Evolutionary conservation across 2,113 vertebrate species (phyloP), one percentile per base, ranked within the genome.

Genomic region (Bos taurus): DNA sequence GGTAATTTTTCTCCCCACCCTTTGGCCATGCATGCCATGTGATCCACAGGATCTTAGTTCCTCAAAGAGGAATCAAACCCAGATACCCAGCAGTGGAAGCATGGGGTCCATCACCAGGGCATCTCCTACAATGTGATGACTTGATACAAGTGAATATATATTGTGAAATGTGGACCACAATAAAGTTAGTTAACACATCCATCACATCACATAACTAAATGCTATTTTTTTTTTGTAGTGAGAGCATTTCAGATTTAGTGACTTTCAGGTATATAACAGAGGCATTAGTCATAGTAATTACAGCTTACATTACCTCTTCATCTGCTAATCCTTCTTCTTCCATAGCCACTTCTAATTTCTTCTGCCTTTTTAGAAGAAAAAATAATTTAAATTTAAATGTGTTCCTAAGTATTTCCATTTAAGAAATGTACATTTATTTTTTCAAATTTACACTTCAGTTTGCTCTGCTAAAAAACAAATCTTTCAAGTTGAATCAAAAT

Each of bases 301-400:
- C 48, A 85, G 64, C 57, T 52, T 33, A 95, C 13, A 26, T 98
- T 99, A 99, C 99, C 99, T 99, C 99, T 97, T 99, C 99, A 48
- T 99, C 99, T 82, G 99, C 99, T 48, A 99, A 98, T 52, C 99
- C 99, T 98, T 99, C 99, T 46, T 99, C 99, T 52, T 99, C 99
- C 99, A 99, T 99, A 95, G 99, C 99, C 93, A 99, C 99, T 98
- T 99, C 99, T 90, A 99, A 98, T 97, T 99, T 99, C 98, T 99
- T 99, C 98, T 99, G 99, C 98, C 99, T 99, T 98, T n/a, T 97
- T n/a, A 98, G 82, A 40, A 50, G 33, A 98, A 52, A 97, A 88
- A 40, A 97, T 25, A 92, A 71, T 59, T 89, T 78, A 67, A 80
- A 93, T 89, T 19, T 87, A 50, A 96, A 26, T 82, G 88, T 7